Base-by-base conservation (phyloP, 2,113 vertebrate species). In the Taxidea taxus region DNA sequence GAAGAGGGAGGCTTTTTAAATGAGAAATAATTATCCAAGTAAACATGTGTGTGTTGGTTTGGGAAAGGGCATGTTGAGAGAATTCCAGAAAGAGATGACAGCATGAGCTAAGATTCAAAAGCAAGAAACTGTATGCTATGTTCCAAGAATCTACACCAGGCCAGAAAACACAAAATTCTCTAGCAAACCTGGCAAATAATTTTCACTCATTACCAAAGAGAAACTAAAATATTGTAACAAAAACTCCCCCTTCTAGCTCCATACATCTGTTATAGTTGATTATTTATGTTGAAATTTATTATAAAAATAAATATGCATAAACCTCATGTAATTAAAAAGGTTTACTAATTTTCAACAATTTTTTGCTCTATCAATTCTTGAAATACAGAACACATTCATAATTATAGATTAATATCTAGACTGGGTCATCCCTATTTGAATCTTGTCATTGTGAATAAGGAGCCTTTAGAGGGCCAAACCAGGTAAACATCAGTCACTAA, bases 81-180 rank as follows among this genome's bases (percentile, higher is more conserved):
- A 62, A 90, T 90, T 94, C 70, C 66, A 93, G 39, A 62, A 95
- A 92, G 20, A 80, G n/a, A 8, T 94, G 39, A 93, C 25, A 75
- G 62, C 47, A 74, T 90, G 23, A 87, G 39, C 58, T 54, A 70
- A 96, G 60, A 25, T 97, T 94, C 66, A 93, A 97, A 96, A 97
- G 23, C 62, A 97, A 81, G 29, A 47, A 95, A 81, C 5, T 85
- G 20, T 88, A 81, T 21, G 15, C 12, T 68, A 72, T 64, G 6
- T 62, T 91, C 25, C 42, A 75, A 78, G 31, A 95, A 85, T 85
- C 56, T 47, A 75, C 0, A 29, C 25, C n/a, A 81, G 21, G 75
- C n/a, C 44, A 89, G 7, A 93, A 91, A 93, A 47, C 13, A 97
- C 6, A 91, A 89, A 93, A 89, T 85, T 62, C 10, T 66, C 86